phyloP scores from a whole-genome alignment of 2,113 vertebrate species.

The Pygoscelis adeliae region DNA sequence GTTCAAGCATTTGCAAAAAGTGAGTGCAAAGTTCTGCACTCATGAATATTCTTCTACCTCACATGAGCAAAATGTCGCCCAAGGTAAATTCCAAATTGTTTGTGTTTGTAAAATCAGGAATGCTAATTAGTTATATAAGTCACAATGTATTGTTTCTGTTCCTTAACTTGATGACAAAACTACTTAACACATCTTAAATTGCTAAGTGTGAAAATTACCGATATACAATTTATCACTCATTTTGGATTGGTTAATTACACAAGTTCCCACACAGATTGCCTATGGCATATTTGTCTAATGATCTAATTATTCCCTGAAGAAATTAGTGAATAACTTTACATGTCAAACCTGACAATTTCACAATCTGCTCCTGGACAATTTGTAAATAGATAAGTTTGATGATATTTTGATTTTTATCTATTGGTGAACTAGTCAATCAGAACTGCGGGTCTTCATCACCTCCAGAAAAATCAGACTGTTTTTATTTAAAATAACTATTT shows the following conservation, averaged over 20 bases:
- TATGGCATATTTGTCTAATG: constrained; percentile 67
- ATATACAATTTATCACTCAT: constrained; percentile 72
- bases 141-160: constrained; percentile 62
- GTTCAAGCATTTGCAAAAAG: constrained; percentile 67
- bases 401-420: constrained; percentile 72
- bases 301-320: constrained; percentile 70
- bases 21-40: constrained; percentile 63
- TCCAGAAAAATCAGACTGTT: constrained; percentile 52
- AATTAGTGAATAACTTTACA: constrained; percentile 70
- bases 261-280: constrained; percentile 69
- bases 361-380: constrained; percentile 67
- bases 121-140: constrained; percentile 72
- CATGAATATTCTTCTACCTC: constrained; percentile 71
- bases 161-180: constrained; percentile 64
- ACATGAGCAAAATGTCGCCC: constrained; percentile 66
- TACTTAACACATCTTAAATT: constrained; percentile 65
- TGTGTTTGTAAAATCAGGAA: constrained; percentile 67
- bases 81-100: constrained; percentile 68
- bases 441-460: constrained; percentile 65
- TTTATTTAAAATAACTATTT: constrained; percentile 62
- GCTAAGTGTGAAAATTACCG: constrained; percentile 66
- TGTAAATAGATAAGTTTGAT: constrained; percentile 69
- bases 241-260: constrained; percentile 71
- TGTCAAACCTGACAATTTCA: constrained; percentile 69
- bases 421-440: constrained; percentile 69